Conservation (phyloP, 2,797 vertebrate genomes). For the Manis pentadactyla region DNA sequence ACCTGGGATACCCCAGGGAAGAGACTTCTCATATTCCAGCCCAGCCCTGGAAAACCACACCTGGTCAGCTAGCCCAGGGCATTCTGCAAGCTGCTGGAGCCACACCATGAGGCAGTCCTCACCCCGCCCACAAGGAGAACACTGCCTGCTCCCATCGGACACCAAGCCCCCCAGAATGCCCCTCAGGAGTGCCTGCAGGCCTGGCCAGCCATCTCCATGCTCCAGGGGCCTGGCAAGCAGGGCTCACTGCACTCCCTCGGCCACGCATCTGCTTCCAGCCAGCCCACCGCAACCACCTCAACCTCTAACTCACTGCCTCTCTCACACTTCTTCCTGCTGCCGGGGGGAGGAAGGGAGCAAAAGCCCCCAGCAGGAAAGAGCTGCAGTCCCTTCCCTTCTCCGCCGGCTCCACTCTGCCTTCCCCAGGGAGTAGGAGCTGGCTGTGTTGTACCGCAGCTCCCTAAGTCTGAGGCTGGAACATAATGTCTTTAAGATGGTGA, state of each 20-base stretch:
- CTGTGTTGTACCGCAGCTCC: slow-evolving; percentile 68
- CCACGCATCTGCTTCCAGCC: neutral
- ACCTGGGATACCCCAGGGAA: neutral
- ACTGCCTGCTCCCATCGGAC: no score
- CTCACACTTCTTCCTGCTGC: neutral
- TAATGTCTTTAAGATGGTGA: slow-evolving; percentile 82
- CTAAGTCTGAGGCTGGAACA: slow-evolving; percentile 74
- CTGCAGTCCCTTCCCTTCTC: neutral
- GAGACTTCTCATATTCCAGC: neutral
- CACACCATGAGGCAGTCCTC: neutral
- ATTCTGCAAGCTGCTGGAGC: neutral
- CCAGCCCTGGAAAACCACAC: neutral
- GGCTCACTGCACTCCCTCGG: no score
- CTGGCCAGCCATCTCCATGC: neutral
- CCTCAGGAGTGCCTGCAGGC: neutral
- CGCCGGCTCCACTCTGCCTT: slow-evolving; percentile 64
- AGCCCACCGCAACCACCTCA: neutral
- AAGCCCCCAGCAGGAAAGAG: neutral
- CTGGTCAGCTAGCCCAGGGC: neutral
- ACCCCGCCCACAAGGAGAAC: neutral
- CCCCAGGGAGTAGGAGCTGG: slow-evolving; percentile 61
- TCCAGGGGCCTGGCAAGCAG: neutral
- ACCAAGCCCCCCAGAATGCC: neutral
- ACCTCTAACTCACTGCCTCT: neutral
- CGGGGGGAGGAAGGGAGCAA: neutral